Evolutionary conservation across 2,113 vertebrate species (phyloP).

Genomic region (Harpagus bidentatus): DNA sequence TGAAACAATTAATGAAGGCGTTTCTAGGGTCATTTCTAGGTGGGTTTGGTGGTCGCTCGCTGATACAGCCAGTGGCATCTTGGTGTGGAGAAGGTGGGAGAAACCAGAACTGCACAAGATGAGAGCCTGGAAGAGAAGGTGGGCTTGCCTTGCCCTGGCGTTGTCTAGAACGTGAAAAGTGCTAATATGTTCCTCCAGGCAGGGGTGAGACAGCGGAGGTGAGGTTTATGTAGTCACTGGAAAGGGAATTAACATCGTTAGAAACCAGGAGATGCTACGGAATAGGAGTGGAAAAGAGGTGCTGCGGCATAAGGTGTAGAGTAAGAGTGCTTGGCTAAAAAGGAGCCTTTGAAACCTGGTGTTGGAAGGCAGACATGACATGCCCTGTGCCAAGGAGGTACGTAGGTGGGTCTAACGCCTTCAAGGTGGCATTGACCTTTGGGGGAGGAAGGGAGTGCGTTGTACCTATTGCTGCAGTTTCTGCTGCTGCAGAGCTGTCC

Average conservation of each 20-base stretch:
- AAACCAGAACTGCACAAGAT: not conserved
- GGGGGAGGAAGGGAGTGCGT: not conserved
- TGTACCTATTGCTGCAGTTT: not conserved
- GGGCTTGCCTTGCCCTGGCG: not conserved
- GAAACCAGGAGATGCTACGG: not conserved
- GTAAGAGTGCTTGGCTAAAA: not conserved
- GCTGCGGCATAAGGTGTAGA: not conserved
- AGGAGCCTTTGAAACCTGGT: not conserved
- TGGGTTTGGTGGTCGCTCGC: not conserved
- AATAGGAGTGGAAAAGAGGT: not conserved
- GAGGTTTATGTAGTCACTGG: not conserved
- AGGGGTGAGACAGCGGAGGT: not conserved
- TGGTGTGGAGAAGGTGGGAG: not conserved
- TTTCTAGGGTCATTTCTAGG: not conserved
- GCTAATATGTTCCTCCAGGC: not conserved
- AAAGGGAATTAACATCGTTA: not conserved
- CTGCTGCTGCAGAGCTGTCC: not conserved
- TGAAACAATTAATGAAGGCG: not conserved
- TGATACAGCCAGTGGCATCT: not conserved
- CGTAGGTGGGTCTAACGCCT: rapidly evolving
- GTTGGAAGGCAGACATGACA: not conserved
- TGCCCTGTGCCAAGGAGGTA: not conserved
- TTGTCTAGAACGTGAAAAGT: not conserved
- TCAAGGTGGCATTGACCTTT: not conserved
- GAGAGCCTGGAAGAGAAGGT: not conserved